Evolutionary conservation across 2,113 vertebrate species (phyloP), one percentile per base, ranked within the genome.

Genomic region (Albula glossodonta): DNA sequence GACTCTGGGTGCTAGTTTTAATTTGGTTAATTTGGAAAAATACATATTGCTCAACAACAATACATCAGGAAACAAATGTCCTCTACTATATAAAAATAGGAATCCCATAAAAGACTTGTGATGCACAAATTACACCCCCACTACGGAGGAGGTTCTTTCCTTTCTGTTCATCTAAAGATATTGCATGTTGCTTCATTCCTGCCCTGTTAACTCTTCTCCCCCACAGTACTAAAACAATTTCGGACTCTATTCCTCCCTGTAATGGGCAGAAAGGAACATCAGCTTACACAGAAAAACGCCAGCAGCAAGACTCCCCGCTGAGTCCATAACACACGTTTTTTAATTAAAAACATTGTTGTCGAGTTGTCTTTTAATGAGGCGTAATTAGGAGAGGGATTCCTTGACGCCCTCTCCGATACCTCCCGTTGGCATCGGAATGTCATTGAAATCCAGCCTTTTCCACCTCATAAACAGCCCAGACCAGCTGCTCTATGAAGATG

Each of bases 261-360:
- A 31, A 31, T n/a, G 70, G n/a, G 5, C 22, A 5, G n/a, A 22
- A n/a, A 70, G 17, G 19, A 31, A n/a, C 10, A n/a, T 25, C n/a
- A 74, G 70, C n/a, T 74, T 74, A 74, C 70, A 74, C 70, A 74
- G 8, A 86, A 91, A 70, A 79, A 86, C 90, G 90, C 90, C 88
- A 63, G 90, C 92, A 92, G 93, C 91, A 89, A 92, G 86, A 86
- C 88, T 90, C 91, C 91, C 87, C 53, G 85, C 88, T 50, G 87
- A 88, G 83, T 92, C 93, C 90, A 93, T 94, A 70, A 91, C 90
- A 89, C 88, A 86, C 85, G 87, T 87, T 88, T 94, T 93, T 94
- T 92, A 93, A 19, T 93, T 93, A 91, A 92, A 92, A 93, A 84
- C 88, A 86, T 90, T 90, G 87, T 90, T 93, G 92, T 88, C 86